Conservation (phyloP, 2,797 vertebrate species). For the Xerus rutilus region DNA sequence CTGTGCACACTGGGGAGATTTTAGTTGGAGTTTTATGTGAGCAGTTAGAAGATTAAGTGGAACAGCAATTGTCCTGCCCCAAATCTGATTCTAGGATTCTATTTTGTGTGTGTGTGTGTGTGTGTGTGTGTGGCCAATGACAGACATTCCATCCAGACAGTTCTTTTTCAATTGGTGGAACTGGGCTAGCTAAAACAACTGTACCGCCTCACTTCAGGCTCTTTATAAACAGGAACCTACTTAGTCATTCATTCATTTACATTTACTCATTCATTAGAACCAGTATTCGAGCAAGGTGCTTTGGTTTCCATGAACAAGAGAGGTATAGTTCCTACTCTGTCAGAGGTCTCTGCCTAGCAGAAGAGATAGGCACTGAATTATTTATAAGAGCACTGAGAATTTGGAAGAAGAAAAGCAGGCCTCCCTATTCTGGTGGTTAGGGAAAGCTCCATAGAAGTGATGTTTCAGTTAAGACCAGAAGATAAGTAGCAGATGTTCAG, state of each 20-base stretch:
- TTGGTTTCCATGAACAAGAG: background rate
- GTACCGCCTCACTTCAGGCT: background rate
- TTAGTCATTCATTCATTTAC: background rate
- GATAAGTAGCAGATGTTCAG: background rate
- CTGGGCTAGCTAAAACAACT: background rate
- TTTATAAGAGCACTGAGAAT: background rate
- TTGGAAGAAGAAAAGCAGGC: background rate
- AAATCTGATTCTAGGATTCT: slow-evolving; percentile 45
- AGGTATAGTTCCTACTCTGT: background rate
- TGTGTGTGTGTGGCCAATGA: too few relatives aligned
- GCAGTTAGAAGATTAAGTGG: slow-evolving; percentile 64
- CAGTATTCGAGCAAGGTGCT: background rate
- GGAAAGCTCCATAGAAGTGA: background rate
- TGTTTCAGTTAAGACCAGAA: slow-evolving; percentile 1
- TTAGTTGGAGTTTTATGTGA: slow-evolving; percentile 28
- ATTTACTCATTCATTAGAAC: background rate
- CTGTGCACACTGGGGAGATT: slow-evolving; percentile 59
- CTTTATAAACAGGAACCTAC: background rate
- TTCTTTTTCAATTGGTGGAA: background rate
- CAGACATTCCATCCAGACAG: background rate
- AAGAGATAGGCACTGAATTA: background rate
- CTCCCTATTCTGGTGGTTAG: background rate
- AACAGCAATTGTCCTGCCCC: slow-evolving; percentile 54
- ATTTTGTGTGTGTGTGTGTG: too few relatives aligned
- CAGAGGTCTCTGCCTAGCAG: background rate